A percentile compares a stretch with the other conserved stretches of the same genome.
These are phyloP conservation scores for Pseudopipra pipra DNA, from an alignment of 2,113 vertebrate species.

Conservation along the genomic window DNA sequence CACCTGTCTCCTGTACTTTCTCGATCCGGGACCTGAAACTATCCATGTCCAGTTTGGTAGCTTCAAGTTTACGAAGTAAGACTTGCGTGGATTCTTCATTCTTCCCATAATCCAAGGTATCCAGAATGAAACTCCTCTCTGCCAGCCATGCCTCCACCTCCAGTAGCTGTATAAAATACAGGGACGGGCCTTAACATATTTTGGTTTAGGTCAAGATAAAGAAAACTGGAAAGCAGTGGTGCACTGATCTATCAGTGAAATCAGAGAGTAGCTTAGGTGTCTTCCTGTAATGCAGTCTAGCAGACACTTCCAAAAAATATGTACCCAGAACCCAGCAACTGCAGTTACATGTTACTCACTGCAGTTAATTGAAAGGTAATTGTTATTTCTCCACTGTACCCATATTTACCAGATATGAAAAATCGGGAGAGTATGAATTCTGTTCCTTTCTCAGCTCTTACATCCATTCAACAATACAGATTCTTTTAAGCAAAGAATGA, in stretches of 20 bases:
- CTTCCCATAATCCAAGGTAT: constrained; percentile 78
- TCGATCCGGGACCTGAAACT: constrained; percentile 69
- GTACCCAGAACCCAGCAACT: background rate
- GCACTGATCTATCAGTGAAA: background rate
- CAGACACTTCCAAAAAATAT: background rate
- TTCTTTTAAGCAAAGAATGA: background rate
- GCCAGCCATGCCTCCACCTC: constrained; percentile 85
- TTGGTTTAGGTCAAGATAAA: background rate
- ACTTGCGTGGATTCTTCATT: constrained; percentile 79
- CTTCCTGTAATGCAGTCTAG: background rate
- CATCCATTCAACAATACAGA: background rate
- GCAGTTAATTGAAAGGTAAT: background rate
- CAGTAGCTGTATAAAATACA: constrained; percentile 73
- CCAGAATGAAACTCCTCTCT: constrained; percentile 72
- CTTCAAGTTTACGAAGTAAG: constrained; percentile 80
- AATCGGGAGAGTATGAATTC: background rate
- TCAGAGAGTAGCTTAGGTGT: background rate
- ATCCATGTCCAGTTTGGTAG: constrained; percentile 80
- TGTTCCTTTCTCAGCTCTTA: background rate
- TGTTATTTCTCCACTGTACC: background rate
- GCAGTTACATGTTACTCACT: background rate
- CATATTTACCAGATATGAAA: background rate
- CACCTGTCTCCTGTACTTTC: constrained; percentile 74
- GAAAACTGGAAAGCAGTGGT: background rate
- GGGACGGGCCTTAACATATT: background rate